Base-by-base conservation (phyloP, 2,888 invertebrate species). In the Amblyteles armatorius region DNA sequence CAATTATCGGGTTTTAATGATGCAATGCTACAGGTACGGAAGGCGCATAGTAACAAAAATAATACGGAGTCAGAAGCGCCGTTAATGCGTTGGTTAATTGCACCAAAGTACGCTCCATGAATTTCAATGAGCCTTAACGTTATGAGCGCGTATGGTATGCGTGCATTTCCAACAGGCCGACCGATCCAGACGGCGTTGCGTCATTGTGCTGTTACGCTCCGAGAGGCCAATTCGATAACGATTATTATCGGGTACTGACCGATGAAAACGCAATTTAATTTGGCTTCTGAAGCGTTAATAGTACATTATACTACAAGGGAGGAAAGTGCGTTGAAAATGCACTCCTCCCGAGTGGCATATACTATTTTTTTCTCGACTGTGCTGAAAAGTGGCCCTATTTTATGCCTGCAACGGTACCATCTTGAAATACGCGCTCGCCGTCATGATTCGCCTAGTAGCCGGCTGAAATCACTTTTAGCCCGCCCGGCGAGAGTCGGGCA, bases 11-110 rank as follows among this genome's bases (percentile, higher is more conserved):
- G 16, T 33, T 44, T 44, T 80, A 84, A 77, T 84, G 67, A 74
- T 74, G 26, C 78, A 68, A 72, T 22, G 29, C 50, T 63, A 40
- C 48, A 52, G 50, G 72, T 57, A 67, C 36, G 22, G 50, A 29
- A 50, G n/a, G 60, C 40, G 7, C 22, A 63, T 44, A 67, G 52
- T 65, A 65, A 44, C 44, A 81, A 83, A 81, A 81, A 36, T 36
- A 69, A 85, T 76, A 74, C 74, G 50, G 57, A 79, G 68, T 80
- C 79, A 85, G 73, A 81, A 81, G 68, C 55, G 22, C 69, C 71
- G 83, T 86, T 83, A 86, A 83, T 67, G 76, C 69, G 52, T 79
- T 74, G 80, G 79, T 77, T 85, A 86, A 86, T 86, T 69, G 85
- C 69, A 81, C 65, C 79, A 74, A 79, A 83, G 78, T 83, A 79